Evolutionary conservation across 2,797 vertebrate species (phyloP).

Genomic region (Eulemur coronatus): DNA sequence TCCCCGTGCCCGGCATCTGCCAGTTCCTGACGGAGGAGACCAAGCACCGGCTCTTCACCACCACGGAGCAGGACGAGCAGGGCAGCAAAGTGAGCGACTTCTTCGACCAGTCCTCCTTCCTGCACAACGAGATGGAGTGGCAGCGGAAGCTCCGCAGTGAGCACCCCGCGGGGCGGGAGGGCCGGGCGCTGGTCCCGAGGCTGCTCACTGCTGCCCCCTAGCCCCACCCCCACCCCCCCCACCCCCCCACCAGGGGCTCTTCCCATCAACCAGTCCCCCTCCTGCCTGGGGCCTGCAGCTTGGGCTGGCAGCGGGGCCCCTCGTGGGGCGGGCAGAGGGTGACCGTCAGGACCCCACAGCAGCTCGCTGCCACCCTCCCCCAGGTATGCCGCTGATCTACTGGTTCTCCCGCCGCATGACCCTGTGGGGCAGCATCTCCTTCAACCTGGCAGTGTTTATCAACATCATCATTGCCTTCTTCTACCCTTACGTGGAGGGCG

Average conservation of each 20-base stretch:
- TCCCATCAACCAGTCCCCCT: not conserved
- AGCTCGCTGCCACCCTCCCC: fast-evolving
- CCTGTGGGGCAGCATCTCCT: conserved; percentile 98
- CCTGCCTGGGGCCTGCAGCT: not conserved
- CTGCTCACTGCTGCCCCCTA: not conserved
- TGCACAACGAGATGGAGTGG: conserved; percentile 99
- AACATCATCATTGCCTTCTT: conserved; percentile 99
- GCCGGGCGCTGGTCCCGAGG: not conserved
- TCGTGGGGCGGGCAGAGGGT: fast-evolving
- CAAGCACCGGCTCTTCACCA: conserved; percentile 93
- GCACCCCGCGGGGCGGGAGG: conserved; percentile 3
- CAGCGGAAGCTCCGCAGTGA: conserved; percentile 98
- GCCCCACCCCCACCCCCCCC: no score
- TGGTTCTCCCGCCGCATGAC: conserved; percentile 99
- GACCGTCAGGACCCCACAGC: not conserved
- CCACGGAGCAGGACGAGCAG: conserved; percentile 98
- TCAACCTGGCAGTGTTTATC: conserved; percentile 98
- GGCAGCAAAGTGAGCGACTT: conserved; percentile 99
- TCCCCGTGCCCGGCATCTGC: conserved; percentile 95
- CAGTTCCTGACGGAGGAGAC: conserved; percentile 97
- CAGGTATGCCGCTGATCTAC: conserved; percentile 96
- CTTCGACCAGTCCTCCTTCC: conserved; percentile 95
- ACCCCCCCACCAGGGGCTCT: not conserved
- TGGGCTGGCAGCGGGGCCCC: not conserved
- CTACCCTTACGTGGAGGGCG: conserved; percentile 92